Evolutionary conservation across 2,113 vertebrate species (phyloP), one percentile per base, ranked within the genome.

Genomic region (Solea senegalensis): DNA sequence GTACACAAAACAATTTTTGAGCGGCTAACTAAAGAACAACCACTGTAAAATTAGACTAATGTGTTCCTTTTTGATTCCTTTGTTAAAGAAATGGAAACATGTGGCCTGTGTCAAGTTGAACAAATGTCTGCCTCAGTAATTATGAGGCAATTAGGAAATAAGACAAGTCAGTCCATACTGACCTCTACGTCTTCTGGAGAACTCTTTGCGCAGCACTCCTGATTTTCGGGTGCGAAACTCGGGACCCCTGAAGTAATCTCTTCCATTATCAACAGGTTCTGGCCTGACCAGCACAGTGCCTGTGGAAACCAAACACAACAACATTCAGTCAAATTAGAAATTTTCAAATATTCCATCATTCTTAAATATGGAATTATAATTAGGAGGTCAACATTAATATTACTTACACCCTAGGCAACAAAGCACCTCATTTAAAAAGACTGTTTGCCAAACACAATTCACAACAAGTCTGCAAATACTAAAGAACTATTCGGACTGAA

Each of bases 181-280:
- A 99, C 97, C 96, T 95, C 95, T 93, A 80, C 96, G 96, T 93
- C 95, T 96, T 90, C 95, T 97, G 75, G 94, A 87, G 87, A 93
- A 83, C 15, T 97, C 95, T 86, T 93, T 95, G 90, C 96, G 96
- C 80, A 96, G 92, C 74, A 94, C 96, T 3, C 90, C 83, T 88
- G 94, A 91, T 90, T 91, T 91, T 12, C 95, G 94, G 86, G 93
- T 96, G 86, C 96, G 95, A 93, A 99, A 98, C 93, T 99, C 97
- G 64, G 98, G 98, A 86, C 98, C 98, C 92, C 97, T 96, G 93
- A 99, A 99, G 87, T 98, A 97, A 94, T 99, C 97, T 94, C 96
- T 96, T 80, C 94, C 94, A 91, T 96, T 96, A 88, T 95, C 93
- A 84, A 96, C 98, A 81, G 97, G 94, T 91, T 99, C 96, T 84